These are phyloP conservation scores for Anorthoa munda DNA, from an alignment of 2,888 invertebrate species.

Conservation along the genomic window DNA sequence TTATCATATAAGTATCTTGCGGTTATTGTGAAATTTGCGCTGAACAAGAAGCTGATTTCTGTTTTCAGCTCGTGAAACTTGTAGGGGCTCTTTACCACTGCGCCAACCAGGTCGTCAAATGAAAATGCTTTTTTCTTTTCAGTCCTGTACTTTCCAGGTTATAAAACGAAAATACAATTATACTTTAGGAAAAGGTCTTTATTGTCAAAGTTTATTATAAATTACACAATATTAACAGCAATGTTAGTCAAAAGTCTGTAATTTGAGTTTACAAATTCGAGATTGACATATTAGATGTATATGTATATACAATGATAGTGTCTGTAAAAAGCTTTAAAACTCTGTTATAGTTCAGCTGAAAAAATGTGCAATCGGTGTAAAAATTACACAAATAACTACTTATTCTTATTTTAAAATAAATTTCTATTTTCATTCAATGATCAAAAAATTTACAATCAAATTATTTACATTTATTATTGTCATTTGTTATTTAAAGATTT, in stretches of 20 bases:
- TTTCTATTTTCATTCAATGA: slow-evolving; percentile 18
- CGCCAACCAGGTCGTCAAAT: too few relatives aligned
- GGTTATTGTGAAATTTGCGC: too few relatives aligned
- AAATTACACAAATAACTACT: slow-evolving; percentile 56
- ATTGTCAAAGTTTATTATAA: slow-evolving; percentile 85
- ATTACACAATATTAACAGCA: slow-evolving; percentile 84
- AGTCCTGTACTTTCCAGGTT: too few relatives aligned
- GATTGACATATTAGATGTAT: slow-evolving; percentile 69
- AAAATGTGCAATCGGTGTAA: slow-evolving; percentile 58
- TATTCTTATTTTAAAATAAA: slow-evolving; percentile 27
- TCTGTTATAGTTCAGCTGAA: slow-evolving; percentile 41
- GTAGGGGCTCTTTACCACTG: too few relatives aligned
- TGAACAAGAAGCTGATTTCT: too few relatives aligned
- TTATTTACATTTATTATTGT: slow-evolving; percentile 43
- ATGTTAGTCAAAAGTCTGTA: slow-evolving; percentile 69
- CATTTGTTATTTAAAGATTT: neutral
- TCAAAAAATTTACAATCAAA: slow-evolving; percentile 9
- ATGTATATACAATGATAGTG: slow-evolving; percentile 69
- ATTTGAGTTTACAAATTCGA: slow-evolving; percentile 74
- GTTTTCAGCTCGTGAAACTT: too few relatives aligned
- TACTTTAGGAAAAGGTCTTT: slow-evolving; percentile 84
- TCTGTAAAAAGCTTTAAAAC: slow-evolving; percentile 70
- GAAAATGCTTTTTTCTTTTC: too few relatives aligned
- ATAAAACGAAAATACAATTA: slow-evolving; percentile 25
- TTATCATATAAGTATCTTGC: too few relatives aligned